Percentiles rank a stretch among this genome's conserved stretches.
phyloP scores from a whole-genome alignment of 2,113 vertebrate genomes.

The Dipodomys stephensi region DNA sequence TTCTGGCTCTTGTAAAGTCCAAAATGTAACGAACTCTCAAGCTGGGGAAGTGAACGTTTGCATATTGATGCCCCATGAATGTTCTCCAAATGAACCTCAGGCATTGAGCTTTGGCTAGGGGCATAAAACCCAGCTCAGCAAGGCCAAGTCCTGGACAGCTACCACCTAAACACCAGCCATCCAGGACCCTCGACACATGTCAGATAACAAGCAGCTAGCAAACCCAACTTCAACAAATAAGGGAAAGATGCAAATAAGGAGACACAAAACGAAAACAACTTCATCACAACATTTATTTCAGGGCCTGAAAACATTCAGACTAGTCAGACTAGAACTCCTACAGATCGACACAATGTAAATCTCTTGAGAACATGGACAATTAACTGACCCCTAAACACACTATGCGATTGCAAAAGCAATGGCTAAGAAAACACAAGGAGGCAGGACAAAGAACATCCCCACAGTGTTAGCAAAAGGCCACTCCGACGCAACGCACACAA shows the following conservation, averaged over 20 bases:
- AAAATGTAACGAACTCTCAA: not conserved
- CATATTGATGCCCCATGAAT: not conserved
- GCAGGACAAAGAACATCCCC: not conserved
- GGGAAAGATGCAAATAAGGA: no score
- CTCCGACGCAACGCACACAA: not conserved
- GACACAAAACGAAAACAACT: not conserved
- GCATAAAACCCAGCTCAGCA: not conserved
- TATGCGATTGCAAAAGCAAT: not conserved
- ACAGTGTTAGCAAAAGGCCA: not conserved
- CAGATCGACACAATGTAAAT: slow-evolving; percentile 19
- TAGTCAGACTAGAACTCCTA: not conserved
- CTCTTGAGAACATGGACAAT: not conserved
- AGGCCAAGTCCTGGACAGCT: not conserved
- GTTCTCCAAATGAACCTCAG: not conserved
- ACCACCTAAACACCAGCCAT: not conserved
- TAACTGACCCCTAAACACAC: not conserved
- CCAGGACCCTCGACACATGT: not conserved
- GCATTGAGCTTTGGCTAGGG: not conserved
- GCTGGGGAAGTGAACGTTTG: not conserved
- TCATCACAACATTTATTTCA: slow-evolving; percentile 62
- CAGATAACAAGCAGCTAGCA: not conserved
- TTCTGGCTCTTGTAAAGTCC: not conserved
- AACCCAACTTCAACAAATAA: not conserved
- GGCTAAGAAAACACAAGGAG: slow-evolving; percentile 9
- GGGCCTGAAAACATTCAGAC: slow-evolving; percentile 36